Evolutionary conservation across 2,113 vertebrate species (phyloP), one percentile per base, ranked within the genome.

Genomic region (Cyprinodon brontotheroides): DNA sequence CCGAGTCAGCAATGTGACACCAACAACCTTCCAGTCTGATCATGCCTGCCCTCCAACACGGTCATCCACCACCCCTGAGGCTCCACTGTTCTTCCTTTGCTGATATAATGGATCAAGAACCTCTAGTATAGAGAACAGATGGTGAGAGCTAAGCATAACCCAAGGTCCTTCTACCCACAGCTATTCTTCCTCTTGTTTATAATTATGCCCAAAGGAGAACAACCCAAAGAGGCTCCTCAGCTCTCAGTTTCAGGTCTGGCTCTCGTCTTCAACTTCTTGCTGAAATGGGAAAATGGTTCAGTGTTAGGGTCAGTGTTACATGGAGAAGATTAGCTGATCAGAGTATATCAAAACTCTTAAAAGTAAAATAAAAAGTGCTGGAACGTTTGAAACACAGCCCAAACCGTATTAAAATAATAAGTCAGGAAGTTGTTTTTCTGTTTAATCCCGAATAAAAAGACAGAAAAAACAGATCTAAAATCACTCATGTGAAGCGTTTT

Each of bases 191-290:
- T 37, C 72, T 74, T 59, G 65, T 84, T 84, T 79, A 83, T 89
- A 92, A 87, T 90, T 85, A 83, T 81, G 79, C 82, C 85, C 84
- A 83, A 15, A 86, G 90, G 89, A 78, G 66, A 85, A 75, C 45
- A 70, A 73, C 38, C 38, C 40, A 70, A 78, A 81, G 73, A 72
- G 71, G 60, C 65, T 84, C 78, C 74, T 39, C 61, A 72, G 74
- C 74, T 74, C 15, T 64, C 40, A 84, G 78, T 50, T 81, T 70
- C 72, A 81, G 75, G 74, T 73, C 11, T 0, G 3, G 41, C 69
- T 63, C 39, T 64, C 43, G 39, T 61, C 64, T 74, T 43, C n/a
- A 75, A 61, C 68, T 79, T 22, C 71, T 3, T 3, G 75, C 77
- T 77, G 50, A 79, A 73, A 69, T 57, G 73, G 69, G 77, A 53